Base-by-base conservation (phyloP, 2,888 invertebrate species). In the Eilema depressum region DNA sequence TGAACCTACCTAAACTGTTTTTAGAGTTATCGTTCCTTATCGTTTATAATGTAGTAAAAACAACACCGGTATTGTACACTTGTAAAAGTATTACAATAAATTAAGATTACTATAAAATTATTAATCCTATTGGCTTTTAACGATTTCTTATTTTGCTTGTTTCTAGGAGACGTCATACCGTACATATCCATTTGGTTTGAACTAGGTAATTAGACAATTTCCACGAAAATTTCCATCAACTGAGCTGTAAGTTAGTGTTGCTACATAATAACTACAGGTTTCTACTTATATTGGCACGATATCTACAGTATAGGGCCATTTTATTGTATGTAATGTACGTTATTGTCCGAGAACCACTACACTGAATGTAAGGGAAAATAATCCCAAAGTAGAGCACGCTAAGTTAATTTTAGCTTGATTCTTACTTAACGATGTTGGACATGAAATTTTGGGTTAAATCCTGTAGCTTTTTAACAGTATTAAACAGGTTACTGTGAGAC, bases 21-120 rank as follows among this genome's bases (percentile, higher is more conserved):
- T 73, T 76, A 80, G 8, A 53, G 8, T 62, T 62, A 67, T 68
- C 69, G 63, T 78, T 78, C 79, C 78, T 85, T 82, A 84, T 83
- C 83, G 72, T 76, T n/a, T 79, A 78, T 23, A 57, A 78, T n/a
- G n/a, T n/a, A n/a, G n/a, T n/a, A n/a, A n/a, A 79, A 79, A 83
- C 82, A 63, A 70, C 71, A 73, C 64, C 63, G 70, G 73, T 72
- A 70, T 28, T 23, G 53, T 66, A 62, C 70, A 75, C 66, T 71
- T 69, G n/a, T 28, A 53, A 26, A 53, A 53, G 28, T 41, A 41
- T 26, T 37, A 41, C 25, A 41, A 41, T 25, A 7, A 41, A 41
- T 41, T 41, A 41, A 41, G 25, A 26, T 41, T 41, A 20, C 25
- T 63, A 1, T 63, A 8, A 37, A 37, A 14, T 37, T 17, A 14